Evolutionary conservation across 1,140 invertebrate species (phyloP).

Genomic region (Sweltsa coloradensis): DNA sequence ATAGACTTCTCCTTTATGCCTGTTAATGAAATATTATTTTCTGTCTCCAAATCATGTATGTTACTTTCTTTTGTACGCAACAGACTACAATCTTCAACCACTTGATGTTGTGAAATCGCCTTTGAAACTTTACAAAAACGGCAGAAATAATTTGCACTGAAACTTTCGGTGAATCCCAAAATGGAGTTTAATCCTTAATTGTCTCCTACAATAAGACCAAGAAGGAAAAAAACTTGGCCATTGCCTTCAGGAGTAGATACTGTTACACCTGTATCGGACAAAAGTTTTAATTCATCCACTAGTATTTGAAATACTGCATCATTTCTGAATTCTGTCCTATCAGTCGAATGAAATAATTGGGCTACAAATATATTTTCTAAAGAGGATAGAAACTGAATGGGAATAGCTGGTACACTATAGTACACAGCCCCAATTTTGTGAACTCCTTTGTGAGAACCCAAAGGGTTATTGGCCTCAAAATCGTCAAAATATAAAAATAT

Average conservation of each 20-base stretch:
- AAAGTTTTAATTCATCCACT: not conserved
- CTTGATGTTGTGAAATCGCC: too few species aligned
- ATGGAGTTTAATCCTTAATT: too few species aligned
- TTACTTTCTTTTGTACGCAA: not conserved
- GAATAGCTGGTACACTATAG: not conserved
- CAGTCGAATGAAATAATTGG: not conserved
- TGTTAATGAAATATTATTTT: not conserved
- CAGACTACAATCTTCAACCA: not conserved
- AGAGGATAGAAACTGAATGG: not conserved
- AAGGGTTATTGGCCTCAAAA: conserved; percentile 3
- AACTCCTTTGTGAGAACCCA: not conserved
- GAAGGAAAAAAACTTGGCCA: not conserved
- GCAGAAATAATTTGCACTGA: too few species aligned
- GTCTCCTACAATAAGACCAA: too few species aligned
- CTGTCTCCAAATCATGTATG: not conserved
- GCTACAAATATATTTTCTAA: conserved; percentile 1
- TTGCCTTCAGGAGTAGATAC: not conserved
- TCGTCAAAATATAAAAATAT: conserved; percentile 5
- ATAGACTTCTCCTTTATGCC: not conserved
- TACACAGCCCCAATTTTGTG: not conserved
- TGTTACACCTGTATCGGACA: not conserved
- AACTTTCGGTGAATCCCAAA: too few species aligned
- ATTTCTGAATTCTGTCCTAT: not conserved
- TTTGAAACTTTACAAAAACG: too few species aligned
- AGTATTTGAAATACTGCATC: not conserved